These are phyloP conservation scores for Probaryconus sp. DNA, from an alignment of 1,140 invertebrate genomes.

Conservation along the genomic window DNA sequence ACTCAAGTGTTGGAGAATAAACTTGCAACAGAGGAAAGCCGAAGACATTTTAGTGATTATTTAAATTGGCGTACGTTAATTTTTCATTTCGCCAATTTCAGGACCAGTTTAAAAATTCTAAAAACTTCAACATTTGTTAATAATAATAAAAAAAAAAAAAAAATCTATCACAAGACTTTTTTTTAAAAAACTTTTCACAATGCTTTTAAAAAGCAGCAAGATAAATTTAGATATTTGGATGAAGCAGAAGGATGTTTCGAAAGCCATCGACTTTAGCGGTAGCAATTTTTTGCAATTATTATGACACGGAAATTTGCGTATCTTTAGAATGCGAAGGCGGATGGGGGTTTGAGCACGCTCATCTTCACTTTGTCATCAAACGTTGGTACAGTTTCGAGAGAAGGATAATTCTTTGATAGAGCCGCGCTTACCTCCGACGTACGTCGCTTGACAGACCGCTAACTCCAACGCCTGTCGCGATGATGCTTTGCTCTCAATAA, in stretches of 20 bases:
- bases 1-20: conserved; percentile 24
- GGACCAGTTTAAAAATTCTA: background rate
- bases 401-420: conserved; percentile 76
- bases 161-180: too few species aligned
- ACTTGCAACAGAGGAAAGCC: conserved; percentile 28
- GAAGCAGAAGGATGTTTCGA: too few species aligned
- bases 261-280: too few species aligned
- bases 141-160: too few species aligned
- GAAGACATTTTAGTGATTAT: conserved; percentile 25
- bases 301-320: too few species aligned
- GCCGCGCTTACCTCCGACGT: conserved; percentile 62
- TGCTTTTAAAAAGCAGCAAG: too few species aligned
- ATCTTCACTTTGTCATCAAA: conserved; percentile 69
- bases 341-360: conserved; percentile 52
- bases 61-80: conserved; percentile 32
- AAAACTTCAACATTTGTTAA: too few species aligned
- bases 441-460: conserved; percentile 35
- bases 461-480: conserved; percentile 22
- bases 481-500: conserved; percentile 41
- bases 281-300: too few species aligned
- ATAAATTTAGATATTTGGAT: too few species aligned
- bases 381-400: conserved; percentile 64
- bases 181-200: too few species aligned
- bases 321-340: too few species aligned
- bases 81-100: conserved; percentile 14